Evolutionary conservation across 2,888 invertebrate genomes (phyloP).

Genomic region (Nineta flava): DNA sequence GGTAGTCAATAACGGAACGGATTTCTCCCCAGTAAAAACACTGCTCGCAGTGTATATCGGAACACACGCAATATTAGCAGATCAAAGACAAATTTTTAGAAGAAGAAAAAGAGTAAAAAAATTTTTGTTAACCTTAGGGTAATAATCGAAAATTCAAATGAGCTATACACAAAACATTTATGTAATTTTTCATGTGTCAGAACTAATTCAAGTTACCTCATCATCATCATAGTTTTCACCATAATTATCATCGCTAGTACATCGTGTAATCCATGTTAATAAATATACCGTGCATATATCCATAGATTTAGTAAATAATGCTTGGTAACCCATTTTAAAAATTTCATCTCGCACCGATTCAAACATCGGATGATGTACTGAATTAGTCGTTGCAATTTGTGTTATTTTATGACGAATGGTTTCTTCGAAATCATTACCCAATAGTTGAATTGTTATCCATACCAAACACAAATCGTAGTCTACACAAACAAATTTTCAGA

Average conservation of each 20-base stretch:
- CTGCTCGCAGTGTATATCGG: too few relatives aligned
- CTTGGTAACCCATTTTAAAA: not conserved
- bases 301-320: not conserved
- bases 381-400: not conserved
- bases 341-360: not conserved
- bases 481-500: constrained; percentile 17
- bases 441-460: constrained; percentile 27
- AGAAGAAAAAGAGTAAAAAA: too few relatives aligned
- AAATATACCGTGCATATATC: not conserved
- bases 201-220: too few relatives aligned
- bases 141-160: too few relatives aligned
- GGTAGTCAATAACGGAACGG: too few relatives aligned
- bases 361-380: not conserved
- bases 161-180: too few relatives aligned
- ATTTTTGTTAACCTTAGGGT: too few relatives aligned
- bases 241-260: not conserved
- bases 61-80: too few relatives aligned
- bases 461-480: constrained; percentile 24
- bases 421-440: constrained; percentile 37
- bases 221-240: constrained; percentile 12
- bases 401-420: constrained; percentile 23
- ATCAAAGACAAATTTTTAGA: too few relatives aligned
- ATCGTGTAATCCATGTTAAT: not conserved
- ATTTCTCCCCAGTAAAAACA: too few relatives aligned
- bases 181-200: too few relatives aligned